Percentiles rank a stretch among this genome's conserved stretches.
Conservation (phyloP, 2,888 invertebrate species). For the Eupeodes latifasciatus region DNA sequence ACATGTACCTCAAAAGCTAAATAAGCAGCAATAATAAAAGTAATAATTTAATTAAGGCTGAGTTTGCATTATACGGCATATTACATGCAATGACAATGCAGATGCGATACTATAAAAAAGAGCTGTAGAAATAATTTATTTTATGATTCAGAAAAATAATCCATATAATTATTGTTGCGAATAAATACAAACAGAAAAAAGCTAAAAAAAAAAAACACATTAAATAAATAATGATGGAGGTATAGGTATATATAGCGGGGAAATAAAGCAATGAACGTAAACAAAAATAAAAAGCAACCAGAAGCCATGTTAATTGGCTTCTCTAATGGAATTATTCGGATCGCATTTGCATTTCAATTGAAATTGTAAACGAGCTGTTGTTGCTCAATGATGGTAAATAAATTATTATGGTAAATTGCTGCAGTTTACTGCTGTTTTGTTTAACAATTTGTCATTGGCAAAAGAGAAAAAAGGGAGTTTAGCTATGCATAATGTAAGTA, state of each 20-base stretch:
- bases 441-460: slow-evolving; percentile 47
- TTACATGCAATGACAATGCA: neutral
- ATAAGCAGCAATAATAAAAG: slow-evolving; percentile 43
- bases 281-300: slow-evolving; percentile 37
- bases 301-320: slow-evolving; percentile 74
- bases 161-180: slow-evolving; percentile 48
- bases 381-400: slow-evolving; percentile 73
- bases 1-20: slow-evolving; percentile 43
- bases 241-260: neutral
- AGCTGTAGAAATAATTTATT: slow-evolving; percentile 61
- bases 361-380: slow-evolving; percentile 74
- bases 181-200: slow-evolving; percentile 18
- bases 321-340: slow-evolving; percentile 75
- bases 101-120: slow-evolving; percentile 3
- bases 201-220: too few relatives aligned
- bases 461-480: slow-evolving; percentile 20
- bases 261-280: slow-evolving; percentile 20
- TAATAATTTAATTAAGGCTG: slow-evolving; percentile 67
- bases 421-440: slow-evolving; percentile 70
- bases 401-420: slow-evolving; percentile 72
- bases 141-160: slow-evolving; percentile 62
- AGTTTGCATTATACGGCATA: slow-evolving; percentile 30
- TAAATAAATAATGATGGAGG: slow-evolving; percentile 9
- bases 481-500: slow-evolving; percentile 26
- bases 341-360: slow-evolving; percentile 76